Evolutionary conservation across 2,113 vertebrate genomes (phyloP).

Genomic region (Apus apus): DNA sequence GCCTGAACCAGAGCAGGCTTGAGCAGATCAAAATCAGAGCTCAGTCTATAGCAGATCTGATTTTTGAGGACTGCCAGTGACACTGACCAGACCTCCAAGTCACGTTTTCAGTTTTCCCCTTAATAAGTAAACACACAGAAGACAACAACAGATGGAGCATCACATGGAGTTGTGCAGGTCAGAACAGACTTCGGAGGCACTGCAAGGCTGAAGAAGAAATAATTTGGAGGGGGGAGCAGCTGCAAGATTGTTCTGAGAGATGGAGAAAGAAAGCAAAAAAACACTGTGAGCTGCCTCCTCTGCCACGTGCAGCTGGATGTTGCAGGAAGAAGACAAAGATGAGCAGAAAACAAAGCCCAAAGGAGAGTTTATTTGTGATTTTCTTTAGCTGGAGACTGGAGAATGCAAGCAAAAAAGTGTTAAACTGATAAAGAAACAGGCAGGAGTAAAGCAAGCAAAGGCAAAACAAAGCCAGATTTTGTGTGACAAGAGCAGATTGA

Average conservation of each 20-base stretch:
- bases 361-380: neutral
- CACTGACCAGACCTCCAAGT: slow-evolving; percentile 35
- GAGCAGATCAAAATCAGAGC: neutral
- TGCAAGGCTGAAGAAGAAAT: neutral
- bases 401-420: neutral
- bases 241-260: neutral
- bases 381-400: neutral
- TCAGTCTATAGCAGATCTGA: neutral
- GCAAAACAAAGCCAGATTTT: slow-evolving; percentile 2
- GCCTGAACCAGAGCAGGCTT: neutral
- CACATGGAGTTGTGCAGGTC: slow-evolving; percentile 31
- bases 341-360: neutral
- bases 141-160: slow-evolving; percentile 66
- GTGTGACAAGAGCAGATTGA: neutral
- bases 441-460: neutral
- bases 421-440: neutral
- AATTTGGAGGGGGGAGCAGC: neutral
- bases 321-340: neutral
- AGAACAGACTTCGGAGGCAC: slow-evolving; percentile 17
- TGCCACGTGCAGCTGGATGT: neutral
- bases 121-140: slow-evolving; percentile 45
- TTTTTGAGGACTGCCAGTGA: slow-evolving; percentile 30
- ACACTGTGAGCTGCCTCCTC: neutral
- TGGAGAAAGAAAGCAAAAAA: neutral
- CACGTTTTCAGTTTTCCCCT: slow-evolving; percentile 1